Conservation (phyloP, 2,888 invertebrate species). For the Tricholauxania praeusta region DNA sequence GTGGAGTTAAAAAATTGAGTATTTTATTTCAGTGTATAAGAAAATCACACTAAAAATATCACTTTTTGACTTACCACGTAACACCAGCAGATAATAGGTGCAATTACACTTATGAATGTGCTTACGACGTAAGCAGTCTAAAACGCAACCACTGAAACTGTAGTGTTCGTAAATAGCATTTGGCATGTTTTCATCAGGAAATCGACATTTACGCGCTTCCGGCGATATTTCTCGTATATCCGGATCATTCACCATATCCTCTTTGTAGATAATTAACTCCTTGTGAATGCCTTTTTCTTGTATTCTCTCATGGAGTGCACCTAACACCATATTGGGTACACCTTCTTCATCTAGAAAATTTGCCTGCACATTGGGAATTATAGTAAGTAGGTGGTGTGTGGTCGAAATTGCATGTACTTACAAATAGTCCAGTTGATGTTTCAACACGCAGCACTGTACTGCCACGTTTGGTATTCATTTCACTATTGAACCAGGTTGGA, state of each 20-base stretch:
- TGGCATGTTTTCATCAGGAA: constrained; percentile 73
- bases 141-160: constrained; percentile 79
- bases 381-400: neutral
- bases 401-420: neutral
- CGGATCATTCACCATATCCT: constrained; percentile 76
- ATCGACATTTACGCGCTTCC: constrained; percentile 77
- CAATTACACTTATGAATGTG: constrained; percentile 75
- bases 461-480: constrained; percentile 49
- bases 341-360: constrained; percentile 30
- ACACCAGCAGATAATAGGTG: constrained; percentile 75
- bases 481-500: constrained; percentile 57
- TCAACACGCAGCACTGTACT: constrained; percentile 22
- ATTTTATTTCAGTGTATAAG: neutral
- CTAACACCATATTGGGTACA: constrained; percentile 11
- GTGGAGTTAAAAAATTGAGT: neutral
- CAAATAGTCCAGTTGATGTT: constrained; percentile 21
- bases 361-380: neutral
- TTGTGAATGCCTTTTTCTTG: constrained; percentile 41
- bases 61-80: constrained; percentile 68
- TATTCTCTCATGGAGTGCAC: constrained; percentile 3
- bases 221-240: constrained; percentile 72
- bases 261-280: constrained; percentile 66
- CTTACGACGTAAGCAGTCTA: constrained; percentile 75
- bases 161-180: constrained; percentile 74
- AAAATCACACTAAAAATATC: neutral